A percentile compares a stretch with the other conserved stretches of the same genome.
These are phyloP conservation scores for Cossypha dichroa DNA, from an alignment of 2,797 vertebrate species.

Conservation along the genomic window DNA sequence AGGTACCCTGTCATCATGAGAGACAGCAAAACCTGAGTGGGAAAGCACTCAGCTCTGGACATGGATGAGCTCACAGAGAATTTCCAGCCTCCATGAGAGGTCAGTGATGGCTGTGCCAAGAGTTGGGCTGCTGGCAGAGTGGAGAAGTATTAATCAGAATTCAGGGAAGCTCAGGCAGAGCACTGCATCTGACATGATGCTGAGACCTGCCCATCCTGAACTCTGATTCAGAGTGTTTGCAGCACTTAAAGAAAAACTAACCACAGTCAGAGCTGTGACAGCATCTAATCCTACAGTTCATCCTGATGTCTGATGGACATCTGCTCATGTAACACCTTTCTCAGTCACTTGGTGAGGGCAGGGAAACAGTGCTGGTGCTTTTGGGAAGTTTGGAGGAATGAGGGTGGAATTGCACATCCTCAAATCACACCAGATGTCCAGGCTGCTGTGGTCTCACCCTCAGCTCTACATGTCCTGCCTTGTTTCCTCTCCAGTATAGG, in stretches of 20 bases:
- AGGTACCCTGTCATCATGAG: background rate
- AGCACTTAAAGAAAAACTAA: background rate
- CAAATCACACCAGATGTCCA: background rate
- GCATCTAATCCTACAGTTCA: background rate
- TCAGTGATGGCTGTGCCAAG: background rate
- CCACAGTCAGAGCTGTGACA: background rate
- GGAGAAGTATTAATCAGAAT: background rate
- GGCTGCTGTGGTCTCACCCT: background rate
- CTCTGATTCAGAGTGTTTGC: background rate
- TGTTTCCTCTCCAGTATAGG: background rate
- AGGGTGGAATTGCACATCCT: background rate
- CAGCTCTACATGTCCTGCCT: background rate
- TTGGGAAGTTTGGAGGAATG: background rate
- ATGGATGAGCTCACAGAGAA: background rate
- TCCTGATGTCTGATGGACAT: background rate
- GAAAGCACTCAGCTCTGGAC: background rate
- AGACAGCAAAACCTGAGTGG: background rate
- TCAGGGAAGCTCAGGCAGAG: background rate
- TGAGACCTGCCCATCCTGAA: background rate
- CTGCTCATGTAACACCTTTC: background rate
- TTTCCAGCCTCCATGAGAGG: background rate
- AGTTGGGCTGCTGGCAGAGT: background rate
- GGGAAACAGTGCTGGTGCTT: background rate
- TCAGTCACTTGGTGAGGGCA: background rate
- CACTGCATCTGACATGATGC: rapidly evolving